Evolutionary conservation across 1,140 invertebrate genomes (phyloP).

Genomic region (Drosophila sulfurigaster): DNA sequence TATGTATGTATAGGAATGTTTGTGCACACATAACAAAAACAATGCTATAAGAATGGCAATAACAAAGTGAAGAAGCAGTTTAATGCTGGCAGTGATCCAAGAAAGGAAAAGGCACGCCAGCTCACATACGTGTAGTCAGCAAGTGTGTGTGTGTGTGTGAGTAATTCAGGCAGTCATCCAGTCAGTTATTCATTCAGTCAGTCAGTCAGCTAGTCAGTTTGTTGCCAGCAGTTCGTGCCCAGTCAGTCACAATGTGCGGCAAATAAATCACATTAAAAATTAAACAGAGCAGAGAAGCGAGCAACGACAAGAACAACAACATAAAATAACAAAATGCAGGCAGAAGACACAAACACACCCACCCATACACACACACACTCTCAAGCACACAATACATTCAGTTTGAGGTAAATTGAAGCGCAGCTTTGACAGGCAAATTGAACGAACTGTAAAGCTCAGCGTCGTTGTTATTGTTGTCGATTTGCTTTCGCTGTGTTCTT

Average conservation of each 20-base stretch:
- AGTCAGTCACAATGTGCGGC: conserved; percentile 53
- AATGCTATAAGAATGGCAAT: conserved; percentile 7
- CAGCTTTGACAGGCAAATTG: conserved; percentile 17
- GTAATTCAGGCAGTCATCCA: too few species aligned
- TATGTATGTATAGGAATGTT: too few species aligned
- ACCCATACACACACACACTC: conserved; percentile 1
- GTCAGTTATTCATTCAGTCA: neutral
- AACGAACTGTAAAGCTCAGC: neutral
- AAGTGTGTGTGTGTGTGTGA: conserved; percentile 6
- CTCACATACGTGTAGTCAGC: neutral
- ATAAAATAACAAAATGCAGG: conserved; percentile 39
- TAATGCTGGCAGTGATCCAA: conserved; percentile 58
- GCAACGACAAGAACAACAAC: conserved; percentile 24
- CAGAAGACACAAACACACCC: conserved; percentile 20
- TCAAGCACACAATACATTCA: neutral
- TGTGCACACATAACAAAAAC: neutral
- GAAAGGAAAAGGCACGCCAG: conserved; percentile 43
- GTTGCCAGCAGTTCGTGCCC: conserved; percentile 50
- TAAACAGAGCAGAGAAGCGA: conserved; percentile 57
- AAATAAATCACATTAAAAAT: conserved; percentile 83
- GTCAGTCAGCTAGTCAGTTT: conserved; percentile 5
- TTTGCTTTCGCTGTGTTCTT: neutral
- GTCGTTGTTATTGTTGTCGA: neutral
- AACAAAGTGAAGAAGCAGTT: conserved; percentile 12
- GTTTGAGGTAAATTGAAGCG: conserved; percentile 14